phyloP scores from a whole-genome alignment of 2,113 vertebrate species.

The Burhinus oedicnemus region DNA sequence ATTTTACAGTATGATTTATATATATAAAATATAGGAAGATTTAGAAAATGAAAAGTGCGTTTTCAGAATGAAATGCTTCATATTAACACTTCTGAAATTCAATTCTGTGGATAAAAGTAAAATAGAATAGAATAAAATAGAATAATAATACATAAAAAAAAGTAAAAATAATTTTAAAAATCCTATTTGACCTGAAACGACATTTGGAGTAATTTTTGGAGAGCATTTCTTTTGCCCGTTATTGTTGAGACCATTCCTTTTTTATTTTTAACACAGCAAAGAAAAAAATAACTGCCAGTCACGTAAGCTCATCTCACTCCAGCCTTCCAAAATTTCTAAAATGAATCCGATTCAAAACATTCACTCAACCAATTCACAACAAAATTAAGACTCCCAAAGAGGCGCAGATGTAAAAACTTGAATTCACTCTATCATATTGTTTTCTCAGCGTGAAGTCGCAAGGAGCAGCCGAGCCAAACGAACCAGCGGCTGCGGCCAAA shows the following conservation, averaged over 20 bases:
- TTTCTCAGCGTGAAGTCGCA: not conserved
- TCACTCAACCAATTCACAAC: not conserved
- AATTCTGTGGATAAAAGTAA: not conserved
- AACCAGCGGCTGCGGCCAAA: not conserved
- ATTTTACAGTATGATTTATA: not conserved
- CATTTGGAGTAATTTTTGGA: not conserved
- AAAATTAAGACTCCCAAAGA: not conserved
- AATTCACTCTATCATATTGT: not conserved
- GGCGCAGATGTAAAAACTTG: not conserved
- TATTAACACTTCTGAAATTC: not conserved
- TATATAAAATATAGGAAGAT: not conserved
- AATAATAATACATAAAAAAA: not conserved
- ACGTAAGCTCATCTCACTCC: not conserved
- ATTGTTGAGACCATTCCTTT: not conserved
- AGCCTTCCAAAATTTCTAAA: not conserved
- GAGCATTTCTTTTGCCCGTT: not conserved
- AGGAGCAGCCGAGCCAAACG: not conserved
- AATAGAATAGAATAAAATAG: not conserved
- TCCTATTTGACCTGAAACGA: not conserved
- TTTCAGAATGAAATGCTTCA: not conserved
- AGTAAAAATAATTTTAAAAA: not conserved
- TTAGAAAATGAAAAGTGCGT: not conserved
- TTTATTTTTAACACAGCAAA: not conserved
- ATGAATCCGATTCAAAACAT: not conserved
- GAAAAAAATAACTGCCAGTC: not conserved